Evolutionary conservation across 1,140 invertebrate genomes (phyloP).

Genomic region (Camponotus floridanus): DNA sequence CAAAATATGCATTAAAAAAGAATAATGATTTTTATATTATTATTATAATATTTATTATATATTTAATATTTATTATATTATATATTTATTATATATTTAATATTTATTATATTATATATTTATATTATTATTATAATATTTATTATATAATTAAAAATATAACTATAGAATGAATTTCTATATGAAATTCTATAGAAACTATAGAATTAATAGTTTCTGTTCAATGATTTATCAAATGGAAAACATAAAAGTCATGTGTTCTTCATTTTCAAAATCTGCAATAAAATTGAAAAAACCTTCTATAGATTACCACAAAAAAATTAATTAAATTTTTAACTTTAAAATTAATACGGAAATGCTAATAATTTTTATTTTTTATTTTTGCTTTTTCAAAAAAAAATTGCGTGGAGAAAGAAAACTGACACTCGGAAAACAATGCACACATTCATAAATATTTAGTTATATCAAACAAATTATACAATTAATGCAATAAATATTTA

Average conservation of each 20-base stretch:
- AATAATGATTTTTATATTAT: not conserved
- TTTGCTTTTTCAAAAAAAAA: not conserved
- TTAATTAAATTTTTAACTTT: not conserved
- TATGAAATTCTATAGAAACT: too few species aligned
- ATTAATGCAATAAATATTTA: conserved; percentile 40
- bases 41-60: not conserved
- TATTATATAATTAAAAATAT: not conserved
- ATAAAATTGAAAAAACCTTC: not conserved
- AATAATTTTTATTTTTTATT: conserved; percentile 8
- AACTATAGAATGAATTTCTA: not conserved
- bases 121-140: not conserved
- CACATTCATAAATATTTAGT: not conserved
- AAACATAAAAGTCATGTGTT: not conserved
- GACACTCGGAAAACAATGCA: not conserved
- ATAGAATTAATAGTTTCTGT: not conserved
- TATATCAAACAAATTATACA: conserved; percentile 30
- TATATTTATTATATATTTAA: too few species aligned
- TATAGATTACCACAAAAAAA: not conserved
- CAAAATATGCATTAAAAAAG: not conserved
- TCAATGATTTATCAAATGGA: not conserved
- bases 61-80: too few species aligned
- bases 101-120: not conserved
- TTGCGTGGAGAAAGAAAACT: not conserved
- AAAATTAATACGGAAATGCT: not conserved
- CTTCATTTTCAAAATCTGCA: not conserved